Evolutionary conservation across 2,797 vertebrate species (phyloP).

Genomic region (Cephalopachus bancanus): DNA sequence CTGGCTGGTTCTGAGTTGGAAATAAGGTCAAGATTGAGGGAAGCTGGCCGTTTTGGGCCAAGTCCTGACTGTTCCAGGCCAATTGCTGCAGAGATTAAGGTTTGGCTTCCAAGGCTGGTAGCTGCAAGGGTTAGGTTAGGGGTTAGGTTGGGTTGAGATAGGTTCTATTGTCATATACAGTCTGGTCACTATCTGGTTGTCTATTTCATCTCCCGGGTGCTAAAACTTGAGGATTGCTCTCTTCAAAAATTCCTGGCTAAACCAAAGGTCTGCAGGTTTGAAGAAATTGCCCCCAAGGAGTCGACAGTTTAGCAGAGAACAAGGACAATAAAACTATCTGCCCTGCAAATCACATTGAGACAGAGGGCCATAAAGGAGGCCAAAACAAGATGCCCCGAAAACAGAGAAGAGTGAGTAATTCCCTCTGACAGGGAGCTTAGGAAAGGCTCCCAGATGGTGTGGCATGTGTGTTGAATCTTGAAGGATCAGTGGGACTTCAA

Average conservation of each 20-base stretch:
- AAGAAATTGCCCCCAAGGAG: background rate
- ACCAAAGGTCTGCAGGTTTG: background rate
- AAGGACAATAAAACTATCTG: background rate
- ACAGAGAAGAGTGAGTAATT: background rate
- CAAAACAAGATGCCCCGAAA: background rate
- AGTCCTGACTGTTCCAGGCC: background rate
- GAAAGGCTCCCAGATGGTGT: background rate
- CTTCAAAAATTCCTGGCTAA: background rate
- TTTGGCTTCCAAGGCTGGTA: background rate
- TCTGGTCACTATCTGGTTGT: background rate
- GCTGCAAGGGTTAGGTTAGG: background rate
- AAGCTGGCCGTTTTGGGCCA: background rate
- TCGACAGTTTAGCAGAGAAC: background rate
- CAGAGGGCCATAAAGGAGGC: background rate
- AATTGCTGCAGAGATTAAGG: background rate
- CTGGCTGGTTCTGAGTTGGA: background rate
- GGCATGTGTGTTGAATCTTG: background rate
- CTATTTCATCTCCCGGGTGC: background rate
- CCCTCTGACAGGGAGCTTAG: background rate
- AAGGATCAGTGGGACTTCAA: slow-evolving; percentile 42
- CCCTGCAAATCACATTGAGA: background rate
- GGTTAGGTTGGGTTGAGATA: background rate
- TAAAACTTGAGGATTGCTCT: background rate
- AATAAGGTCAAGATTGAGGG: background rate
- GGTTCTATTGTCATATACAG: background rate